phyloP scores from a whole-genome alignment of 2,797 vertebrate genomes.

The Hippopotamyrus pictus region DNA sequence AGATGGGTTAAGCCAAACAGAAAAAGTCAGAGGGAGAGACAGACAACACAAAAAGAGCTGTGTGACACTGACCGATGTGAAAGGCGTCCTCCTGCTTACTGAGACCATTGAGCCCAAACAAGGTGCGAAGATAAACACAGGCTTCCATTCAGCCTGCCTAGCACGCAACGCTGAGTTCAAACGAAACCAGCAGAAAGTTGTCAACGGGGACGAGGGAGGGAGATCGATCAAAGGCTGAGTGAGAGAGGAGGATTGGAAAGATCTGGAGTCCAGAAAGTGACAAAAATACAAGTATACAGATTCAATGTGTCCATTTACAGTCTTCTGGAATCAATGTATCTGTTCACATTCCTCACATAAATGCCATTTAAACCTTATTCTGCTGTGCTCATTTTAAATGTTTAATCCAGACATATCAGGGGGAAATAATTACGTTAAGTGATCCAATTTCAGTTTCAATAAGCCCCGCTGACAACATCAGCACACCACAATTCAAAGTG shows the following conservation, averaged over 20 bases:
- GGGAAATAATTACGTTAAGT: background rate
- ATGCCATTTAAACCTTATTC: background rate
- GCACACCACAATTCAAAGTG: background rate
- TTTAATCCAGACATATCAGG: background rate
- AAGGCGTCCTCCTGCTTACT: background rate
- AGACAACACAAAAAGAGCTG: background rate
- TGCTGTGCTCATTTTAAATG: background rate
- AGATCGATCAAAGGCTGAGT: background rate
- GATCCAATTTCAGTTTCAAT: background rate
- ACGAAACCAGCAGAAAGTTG: background rate
- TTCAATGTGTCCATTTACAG: background rate
- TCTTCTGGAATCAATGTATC: background rate
- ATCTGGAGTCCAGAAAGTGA: background rate
- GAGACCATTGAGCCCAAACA: background rate
- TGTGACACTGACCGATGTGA: background rate
- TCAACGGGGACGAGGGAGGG: background rate
- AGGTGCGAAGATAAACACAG: background rate
- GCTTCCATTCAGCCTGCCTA: background rate
- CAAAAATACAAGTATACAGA: background rate
- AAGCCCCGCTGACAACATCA: background rate
- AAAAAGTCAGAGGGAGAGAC: background rate
- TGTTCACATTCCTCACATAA: background rate
- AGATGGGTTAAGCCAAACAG: background rate
- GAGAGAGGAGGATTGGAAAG: background rate
- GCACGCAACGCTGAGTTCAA: background rate